Evolutionary conservation across 2,113 vertebrate species (phyloP).

Genomic region (Astatotilapia flaviijosephi): DNA sequence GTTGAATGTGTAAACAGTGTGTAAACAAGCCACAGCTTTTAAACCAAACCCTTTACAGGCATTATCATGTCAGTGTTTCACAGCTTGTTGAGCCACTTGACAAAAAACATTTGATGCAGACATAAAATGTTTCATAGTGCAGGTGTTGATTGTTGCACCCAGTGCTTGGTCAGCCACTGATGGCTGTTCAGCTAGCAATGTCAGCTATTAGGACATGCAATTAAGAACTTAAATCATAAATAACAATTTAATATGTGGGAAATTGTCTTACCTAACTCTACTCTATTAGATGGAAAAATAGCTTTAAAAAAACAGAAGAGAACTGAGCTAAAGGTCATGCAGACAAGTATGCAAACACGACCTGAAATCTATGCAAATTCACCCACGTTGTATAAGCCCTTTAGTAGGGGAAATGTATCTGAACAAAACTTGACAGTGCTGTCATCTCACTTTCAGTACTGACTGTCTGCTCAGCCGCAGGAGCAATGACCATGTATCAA

Average conservation of each 20-base stretch:
- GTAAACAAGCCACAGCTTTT: neutral
- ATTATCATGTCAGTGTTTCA: neutral
- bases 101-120: neutral
- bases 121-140: neutral
- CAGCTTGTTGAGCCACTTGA: neutral
- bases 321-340: constrained; percentile 20
- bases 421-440: neutral
- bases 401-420: neutral
- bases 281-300: rapidly evolving
- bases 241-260: neutral
- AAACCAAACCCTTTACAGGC: neutral
- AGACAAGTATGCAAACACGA: constrained; percentile 33
- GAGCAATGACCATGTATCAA: neutral
- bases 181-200: neutral
- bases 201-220: neutral
- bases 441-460: neutral
- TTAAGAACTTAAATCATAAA: neutral
- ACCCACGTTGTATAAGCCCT: neutral
- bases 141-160: neutral
- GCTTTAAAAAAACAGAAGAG: neutral
- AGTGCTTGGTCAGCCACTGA: neutral
- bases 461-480: neutral
- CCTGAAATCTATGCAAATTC: constrained; percentile 35
- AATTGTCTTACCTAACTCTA: neutral
- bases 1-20: neutral